Conservation (phyloP, 2,113 vertebrate species). For the Trogon melanurus region DNA sequence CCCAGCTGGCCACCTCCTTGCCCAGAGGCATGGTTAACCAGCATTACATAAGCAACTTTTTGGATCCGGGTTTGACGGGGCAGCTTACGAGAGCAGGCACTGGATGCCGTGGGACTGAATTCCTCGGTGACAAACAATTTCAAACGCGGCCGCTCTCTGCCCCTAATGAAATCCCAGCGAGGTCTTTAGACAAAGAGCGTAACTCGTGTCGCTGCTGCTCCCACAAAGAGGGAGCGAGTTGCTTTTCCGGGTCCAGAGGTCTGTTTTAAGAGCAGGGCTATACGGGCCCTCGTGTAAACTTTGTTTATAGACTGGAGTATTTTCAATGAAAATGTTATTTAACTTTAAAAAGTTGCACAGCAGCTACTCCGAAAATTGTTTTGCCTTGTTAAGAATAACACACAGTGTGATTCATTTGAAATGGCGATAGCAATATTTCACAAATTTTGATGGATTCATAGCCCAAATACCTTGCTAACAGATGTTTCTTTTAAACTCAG, state of each 20-base stretch:
- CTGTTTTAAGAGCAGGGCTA: not conserved
- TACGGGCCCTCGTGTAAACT: constrained; percentile 30
- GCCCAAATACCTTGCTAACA: constrained; percentile 68
- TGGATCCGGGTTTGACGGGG: not conserved
- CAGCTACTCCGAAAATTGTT: constrained; percentile 62
- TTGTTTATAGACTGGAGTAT: constrained; percentile 62
- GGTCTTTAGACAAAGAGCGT: not conserved
- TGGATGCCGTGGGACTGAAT: not conserved
- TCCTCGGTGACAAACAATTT: not conserved
- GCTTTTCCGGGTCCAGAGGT: not conserved
- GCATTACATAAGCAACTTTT: not conserved
- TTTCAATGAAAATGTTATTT: constrained; percentile 72
- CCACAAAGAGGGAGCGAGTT: not conserved
- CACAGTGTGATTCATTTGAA: constrained; percentile 54
- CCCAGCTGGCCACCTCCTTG: constrained; percentile 35
- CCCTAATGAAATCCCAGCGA: not conserved
- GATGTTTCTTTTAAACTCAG: constrained; percentile 65
- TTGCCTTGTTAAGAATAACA: constrained; percentile 57
- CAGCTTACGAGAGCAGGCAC: not conserved
- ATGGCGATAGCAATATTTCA: constrained; percentile 62
- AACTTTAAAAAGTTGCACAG: constrained; percentile 64
- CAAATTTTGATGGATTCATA: constrained; percentile 58
- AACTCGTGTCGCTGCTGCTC: not conserved
- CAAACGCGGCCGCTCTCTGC: not conserved
- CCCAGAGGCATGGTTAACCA: not conserved